Evolutionary conservation across 2,113 vertebrate species (phyloP).

Genomic region (Phyllostomus discolor): DNA sequence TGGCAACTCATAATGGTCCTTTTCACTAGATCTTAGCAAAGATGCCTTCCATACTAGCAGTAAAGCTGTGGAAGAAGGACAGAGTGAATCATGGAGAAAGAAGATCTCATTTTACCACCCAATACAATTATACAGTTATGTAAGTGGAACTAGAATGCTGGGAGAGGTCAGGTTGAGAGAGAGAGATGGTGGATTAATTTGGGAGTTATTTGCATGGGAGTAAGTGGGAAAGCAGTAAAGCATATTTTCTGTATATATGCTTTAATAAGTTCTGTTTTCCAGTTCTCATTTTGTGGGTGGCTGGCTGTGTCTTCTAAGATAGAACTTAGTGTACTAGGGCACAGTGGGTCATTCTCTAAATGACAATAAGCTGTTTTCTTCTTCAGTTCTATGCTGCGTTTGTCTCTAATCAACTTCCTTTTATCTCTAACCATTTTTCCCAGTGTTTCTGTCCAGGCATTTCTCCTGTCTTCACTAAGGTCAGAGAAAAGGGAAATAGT

Average conservation of each 20-base stretch:
- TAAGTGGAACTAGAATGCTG: background rate
- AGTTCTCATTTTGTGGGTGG: background rate
- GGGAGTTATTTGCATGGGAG: background rate
- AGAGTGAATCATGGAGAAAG: background rate
- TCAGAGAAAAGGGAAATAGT: constrained; percentile 6
- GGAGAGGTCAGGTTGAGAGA: background rate
- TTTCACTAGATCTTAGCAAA: background rate
- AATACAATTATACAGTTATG: background rate
- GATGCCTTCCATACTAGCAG: background rate
- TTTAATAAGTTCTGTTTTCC: background rate
- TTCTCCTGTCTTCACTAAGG: background rate
- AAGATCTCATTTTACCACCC: background rate
- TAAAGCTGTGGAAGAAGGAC: background rate
- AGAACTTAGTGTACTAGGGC: background rate
- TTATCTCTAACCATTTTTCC: background rate
- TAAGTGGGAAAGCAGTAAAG: background rate
- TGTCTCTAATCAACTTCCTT: background rate
- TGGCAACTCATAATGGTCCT: background rate
- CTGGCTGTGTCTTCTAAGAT: constrained; percentile 20
- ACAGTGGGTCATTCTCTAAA: background rate
- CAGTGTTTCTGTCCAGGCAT: background rate
- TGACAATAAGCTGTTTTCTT: background rate
- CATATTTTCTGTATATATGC: background rate
- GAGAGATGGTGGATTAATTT: background rate
- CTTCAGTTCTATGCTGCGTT: background rate